Conservation (phyloP, 2,888 invertebrate genomes). For the Hypomecis atomaria region DNA sequence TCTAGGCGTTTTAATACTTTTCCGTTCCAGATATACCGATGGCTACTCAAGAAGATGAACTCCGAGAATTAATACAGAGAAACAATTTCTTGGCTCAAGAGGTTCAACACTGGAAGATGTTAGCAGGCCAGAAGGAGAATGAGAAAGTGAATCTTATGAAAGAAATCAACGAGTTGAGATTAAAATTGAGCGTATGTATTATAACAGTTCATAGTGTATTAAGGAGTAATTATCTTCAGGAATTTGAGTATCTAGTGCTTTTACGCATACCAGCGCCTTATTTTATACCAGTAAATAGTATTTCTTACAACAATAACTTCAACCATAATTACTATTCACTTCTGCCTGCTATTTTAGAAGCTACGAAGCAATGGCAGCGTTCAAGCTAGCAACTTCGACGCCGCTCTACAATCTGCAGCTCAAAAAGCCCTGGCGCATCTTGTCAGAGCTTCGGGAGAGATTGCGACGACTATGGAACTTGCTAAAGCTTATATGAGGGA, state of each 20-base stretch:
- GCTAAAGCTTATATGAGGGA: slow-evolving; percentile 64
- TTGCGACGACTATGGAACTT: slow-evolving; percentile 64
- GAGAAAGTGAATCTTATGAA: slow-evolving; percentile 74
- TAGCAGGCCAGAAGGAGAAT: slow-evolving; percentile 67
- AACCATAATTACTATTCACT: no score
- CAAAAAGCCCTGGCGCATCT: slow-evolving; percentile 68
- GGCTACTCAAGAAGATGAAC: slow-evolving; percentile 64
- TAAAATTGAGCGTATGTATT: slow-evolving; percentile 72
- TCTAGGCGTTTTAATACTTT: background rate
- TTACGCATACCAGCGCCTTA: background rate
- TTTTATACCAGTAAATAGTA: no score
- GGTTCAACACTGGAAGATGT: slow-evolving; percentile 74
- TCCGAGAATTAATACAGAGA: slow-evolving; percentile 64
- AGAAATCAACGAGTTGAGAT: slow-evolving; percentile 71
- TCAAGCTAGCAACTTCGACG: slow-evolving; percentile 61
- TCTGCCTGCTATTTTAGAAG: slow-evolving; percentile 52
- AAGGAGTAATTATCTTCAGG: no score
- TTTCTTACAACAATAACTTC: no score
- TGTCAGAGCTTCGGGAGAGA: slow-evolving; percentile 68
- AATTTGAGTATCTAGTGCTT: no score
- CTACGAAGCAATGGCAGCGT: slow-evolving; percentile 62
- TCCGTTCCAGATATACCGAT: slow-evolving; percentile 23
- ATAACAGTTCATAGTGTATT: background rate
- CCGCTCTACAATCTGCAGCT: slow-evolving; percentile 63
- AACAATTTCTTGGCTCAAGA: slow-evolving; percentile 74